These are phyloP conservation scores for Brenthis ino DNA, from an alignment of 2,888 invertebrate species.

Conservation along the genomic window DNA sequence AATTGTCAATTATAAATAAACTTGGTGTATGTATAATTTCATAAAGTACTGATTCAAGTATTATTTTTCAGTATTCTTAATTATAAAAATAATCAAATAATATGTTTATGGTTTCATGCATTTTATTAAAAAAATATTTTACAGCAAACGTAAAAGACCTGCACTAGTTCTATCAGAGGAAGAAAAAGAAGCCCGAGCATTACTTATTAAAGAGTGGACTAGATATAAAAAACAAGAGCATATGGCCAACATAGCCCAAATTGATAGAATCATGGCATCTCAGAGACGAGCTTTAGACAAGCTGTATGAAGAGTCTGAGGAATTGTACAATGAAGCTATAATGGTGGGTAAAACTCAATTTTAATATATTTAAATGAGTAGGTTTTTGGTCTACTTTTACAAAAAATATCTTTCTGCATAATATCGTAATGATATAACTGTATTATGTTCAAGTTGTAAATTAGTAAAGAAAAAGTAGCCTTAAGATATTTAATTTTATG, in stretches of 20 bases:
- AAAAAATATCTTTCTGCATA: not conserved
- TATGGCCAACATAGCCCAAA: constrained; percentile 84
- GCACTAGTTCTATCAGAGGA: constrained; percentile 76
- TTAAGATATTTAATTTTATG: too few relatives aligned
- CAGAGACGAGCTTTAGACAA: constrained; percentile 91
- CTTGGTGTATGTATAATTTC: too few relatives aligned
- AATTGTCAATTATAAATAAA: too few relatives aligned
- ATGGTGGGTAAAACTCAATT: constrained; percentile 79
- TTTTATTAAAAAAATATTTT: constrained; percentile 14
- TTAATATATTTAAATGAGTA: not conserved
- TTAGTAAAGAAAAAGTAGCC: too few relatives aligned
- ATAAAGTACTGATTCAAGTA: too few relatives aligned
- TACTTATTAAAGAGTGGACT: constrained; percentile 89
- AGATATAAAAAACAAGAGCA: constrained; percentile 85
- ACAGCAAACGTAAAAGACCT: constrained; percentile 75
- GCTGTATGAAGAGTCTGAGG: constrained; percentile 90
- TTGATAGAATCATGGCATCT: constrained; percentile 85
- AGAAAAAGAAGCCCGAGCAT: constrained; percentile 83
- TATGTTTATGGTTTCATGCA: not conserved
- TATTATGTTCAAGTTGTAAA: too few relatives aligned
- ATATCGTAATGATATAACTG: too few relatives aligned
- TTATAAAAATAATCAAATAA: too few relatives aligned
- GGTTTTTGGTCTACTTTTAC: not conserved
- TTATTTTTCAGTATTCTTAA: too few relatives aligned
- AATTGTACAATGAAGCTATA: constrained; percentile 93